Evolutionary conservation across 2,797 vertebrate species (phyloP), one percentile per base, ranked within the genome.

Genomic region (Macrochelys suwanniensis): DNA sequence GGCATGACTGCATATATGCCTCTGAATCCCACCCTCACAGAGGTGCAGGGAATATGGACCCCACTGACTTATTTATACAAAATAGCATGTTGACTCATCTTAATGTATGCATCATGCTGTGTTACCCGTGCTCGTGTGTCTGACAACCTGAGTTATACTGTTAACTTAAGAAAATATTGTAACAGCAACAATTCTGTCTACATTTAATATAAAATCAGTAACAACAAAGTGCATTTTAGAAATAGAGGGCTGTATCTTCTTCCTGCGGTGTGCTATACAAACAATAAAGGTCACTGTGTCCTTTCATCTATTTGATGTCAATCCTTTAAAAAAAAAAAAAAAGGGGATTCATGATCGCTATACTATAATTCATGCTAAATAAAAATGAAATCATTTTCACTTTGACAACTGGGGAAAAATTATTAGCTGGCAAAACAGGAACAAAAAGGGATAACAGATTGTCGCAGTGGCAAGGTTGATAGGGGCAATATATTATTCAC

Each of bases 171-270:
- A 80, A 65, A 3, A 42, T n/a, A 10, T 42, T 7, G 15, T 77
- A 49, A 49, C 31, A 54, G 4, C 11, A 76, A 47, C 25, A 31
- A 47, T 49, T 76, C 71, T 77, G 26, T 31, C 49, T 49, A 49
- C 25, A 77, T 49, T 49, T 77, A 77, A 31, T 49, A 77, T 77
- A 47, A 77, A 77, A 77, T 49, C 4, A 50, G 9, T 3, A 7
- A 2, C 26, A 6, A 17, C 78, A 85, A 90, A 81, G 2, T 31
- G 2, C 9, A 25, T 31, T 57, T 96, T 11, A 11, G 37, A 68
- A 77, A 88, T 21, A 68, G 3, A 37, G 17, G 6, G 0, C 0
- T 3, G 11, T 0, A 0, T 25, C 8, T 76, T 4, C 1, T 82
- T 89, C 87, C 71, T 53, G 21, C 6, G 7, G 9, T 11, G 84